These are phyloP conservation scores for Lasiurus borealis DNA, from an alignment of 2,113 vertebrate genomes.

Conservation along the genomic window DNA sequence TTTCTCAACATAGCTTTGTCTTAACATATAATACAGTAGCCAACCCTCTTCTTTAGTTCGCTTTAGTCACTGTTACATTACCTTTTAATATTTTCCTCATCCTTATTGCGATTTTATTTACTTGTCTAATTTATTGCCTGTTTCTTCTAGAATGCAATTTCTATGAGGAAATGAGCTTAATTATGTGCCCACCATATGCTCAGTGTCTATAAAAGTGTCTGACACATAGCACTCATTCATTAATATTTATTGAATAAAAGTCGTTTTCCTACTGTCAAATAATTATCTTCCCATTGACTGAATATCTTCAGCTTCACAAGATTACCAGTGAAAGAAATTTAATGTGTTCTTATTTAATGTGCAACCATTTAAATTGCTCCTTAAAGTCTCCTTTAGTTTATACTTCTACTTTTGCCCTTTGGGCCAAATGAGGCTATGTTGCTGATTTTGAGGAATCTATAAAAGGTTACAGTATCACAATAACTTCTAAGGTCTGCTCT, in stretches of 20 bases:
- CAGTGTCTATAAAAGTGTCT: not conserved
- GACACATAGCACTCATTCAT: not conserved
- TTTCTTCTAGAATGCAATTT: constrained; percentile 43
- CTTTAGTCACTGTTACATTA: not conserved
- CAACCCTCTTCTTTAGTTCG: not conserved
- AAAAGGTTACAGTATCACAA: constrained; percentile 12
- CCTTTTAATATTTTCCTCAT: constrained; percentile 29
- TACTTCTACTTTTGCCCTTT: constrained; percentile 40
- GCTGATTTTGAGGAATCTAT: not conserved
- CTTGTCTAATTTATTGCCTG: not conserved
- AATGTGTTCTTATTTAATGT: constrained; percentile 40
- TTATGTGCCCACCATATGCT: not conserved
- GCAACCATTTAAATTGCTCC: not conserved
- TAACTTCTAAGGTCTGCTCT: not conserved
- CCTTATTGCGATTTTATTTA: not conserved
- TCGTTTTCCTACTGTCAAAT: not conserved
- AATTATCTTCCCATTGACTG: not conserved
- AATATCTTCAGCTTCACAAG: not conserved
- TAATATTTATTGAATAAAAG: constrained; percentile 50
- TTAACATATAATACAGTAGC: not conserved
- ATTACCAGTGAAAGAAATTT: constrained; percentile 5
- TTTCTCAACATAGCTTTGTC: constrained; percentile 8
- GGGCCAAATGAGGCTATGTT: not conserved
- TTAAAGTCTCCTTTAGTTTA: not conserved
- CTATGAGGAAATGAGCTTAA: not conserved